Percentiles rank a stretch among this genome's conserved stretches.
phyloP scores from a whole-genome alignment of 1,140 invertebrate species.

The Adoxophyes honmai region DNA sequence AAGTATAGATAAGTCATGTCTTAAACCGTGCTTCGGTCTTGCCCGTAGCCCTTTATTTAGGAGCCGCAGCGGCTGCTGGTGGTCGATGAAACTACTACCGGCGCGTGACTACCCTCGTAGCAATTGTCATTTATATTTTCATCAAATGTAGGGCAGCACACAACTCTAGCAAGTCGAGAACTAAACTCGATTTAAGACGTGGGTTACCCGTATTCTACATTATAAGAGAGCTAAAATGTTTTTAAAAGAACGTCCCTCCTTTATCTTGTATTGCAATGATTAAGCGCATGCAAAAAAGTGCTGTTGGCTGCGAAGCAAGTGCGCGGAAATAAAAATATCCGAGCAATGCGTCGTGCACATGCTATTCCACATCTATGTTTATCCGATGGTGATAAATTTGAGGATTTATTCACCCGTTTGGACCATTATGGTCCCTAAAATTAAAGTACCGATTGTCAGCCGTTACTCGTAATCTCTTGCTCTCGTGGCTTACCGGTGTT shows the following conservation, averaged over 20 bases:
- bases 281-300: not conserved
- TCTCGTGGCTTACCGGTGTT: too few relatives aligned
- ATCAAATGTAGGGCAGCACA: too few relatives aligned
- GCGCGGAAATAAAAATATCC: constrained; percentile 4
- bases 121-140: too few relatives aligned
- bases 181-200: too few relatives aligned
- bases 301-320: not conserved
- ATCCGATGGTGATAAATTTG: not conserved
- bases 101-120: too few relatives aligned
- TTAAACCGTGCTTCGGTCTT: too few relatives aligned
- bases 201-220: too few relatives aligned
- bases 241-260: not conserved
- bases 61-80: too few relatives aligned
- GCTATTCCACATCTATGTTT: not conserved
- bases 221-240: not conserved
- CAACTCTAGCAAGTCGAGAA: too few relatives aligned
- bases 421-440: not conserved
- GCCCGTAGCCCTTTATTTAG: too few relatives aligned
- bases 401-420: constrained; percentile 1
- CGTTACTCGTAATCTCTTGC: not conserved
- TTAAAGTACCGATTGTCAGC: not conserved
- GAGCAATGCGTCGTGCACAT: not conserved
- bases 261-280: constrained; percentile 1
- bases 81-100: too few relatives aligned
- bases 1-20: too few relatives aligned